Base-by-base conservation (phyloP, 37 sponge, comb jelly and placozoan genomes). In the Hexactinellida sp. region DNA sequence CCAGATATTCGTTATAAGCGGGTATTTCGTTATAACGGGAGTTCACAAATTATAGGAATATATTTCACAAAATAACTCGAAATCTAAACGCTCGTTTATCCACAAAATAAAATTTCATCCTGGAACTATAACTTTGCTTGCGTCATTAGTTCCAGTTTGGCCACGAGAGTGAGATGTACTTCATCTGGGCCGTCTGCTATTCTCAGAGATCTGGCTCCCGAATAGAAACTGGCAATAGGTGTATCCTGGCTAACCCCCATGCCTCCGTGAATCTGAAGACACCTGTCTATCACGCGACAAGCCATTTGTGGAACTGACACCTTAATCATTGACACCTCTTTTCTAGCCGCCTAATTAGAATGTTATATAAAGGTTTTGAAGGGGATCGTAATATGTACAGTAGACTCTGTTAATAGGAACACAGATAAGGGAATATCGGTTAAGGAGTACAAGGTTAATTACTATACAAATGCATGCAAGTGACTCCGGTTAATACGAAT, bases 161-260 rank as follows among this genome's bases (percentile, higher is more conserved):
- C 92, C 28, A 95, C 92, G 16, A 91, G 89, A 24, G 92, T 91
- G 39, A 90, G 71, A 88, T 95, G 96, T 0, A 95, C 96, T 28
- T 87, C 90, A 85, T 95, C 96, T 0, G 96, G 96, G 1, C 96
- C 96, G 82, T 95, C 96, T 39, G 96, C 96, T 41, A 95, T 92
- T 25, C 96, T 54, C 37, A 95, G 92, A 24, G 86, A 71, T 13
- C 96, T 85, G 21, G 88, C 94, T 0, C 85, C 84, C 30, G 91
- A 88, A 63, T 89, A 95, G 36, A 86, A 85, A 76, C 19, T n/a
- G 19, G 92, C 84, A 3, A 95, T 89, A 35, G 85, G 83, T 0
- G 91, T 87, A 83, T 93, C 94, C 87, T 93, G 92, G 86, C 90
- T 86, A 24, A 95, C 89, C 24, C 96, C 96, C 55, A 36, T 84